Conservation (phyloP, 2,113 vertebrate genomes). For the Cheirogaleus medius region DNA sequence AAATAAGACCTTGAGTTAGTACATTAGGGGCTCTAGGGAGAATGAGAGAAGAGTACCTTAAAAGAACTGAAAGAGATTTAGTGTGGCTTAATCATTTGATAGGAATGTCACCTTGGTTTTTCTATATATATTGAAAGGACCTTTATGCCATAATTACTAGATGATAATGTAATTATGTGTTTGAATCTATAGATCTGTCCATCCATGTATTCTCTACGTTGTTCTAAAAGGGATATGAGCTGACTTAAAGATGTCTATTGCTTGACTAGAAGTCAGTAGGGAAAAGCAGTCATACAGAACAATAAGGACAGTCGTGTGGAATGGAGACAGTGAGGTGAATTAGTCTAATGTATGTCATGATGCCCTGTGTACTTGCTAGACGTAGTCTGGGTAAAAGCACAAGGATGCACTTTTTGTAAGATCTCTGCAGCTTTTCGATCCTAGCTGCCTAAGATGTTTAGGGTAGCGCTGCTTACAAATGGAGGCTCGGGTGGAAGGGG, state of each 20-base stretch:
- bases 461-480: neutral
- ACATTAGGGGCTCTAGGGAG: neutral
- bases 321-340: neutral
- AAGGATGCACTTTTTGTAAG: neutral
- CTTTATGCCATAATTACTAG: neutral
- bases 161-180: neutral
- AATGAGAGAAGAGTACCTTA: neutral
- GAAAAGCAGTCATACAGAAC: neutral
- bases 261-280: neutral
- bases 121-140: neutral
- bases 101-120: conserved; percentile 15
- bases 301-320: neutral
- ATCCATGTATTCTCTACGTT: neutral
- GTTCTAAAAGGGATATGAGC: neutral
- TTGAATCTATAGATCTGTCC: neutral
- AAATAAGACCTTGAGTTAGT: conserved; percentile 30
- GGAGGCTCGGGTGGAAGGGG: neutral
- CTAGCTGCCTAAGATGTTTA: neutral
- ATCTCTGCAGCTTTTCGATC: neutral
- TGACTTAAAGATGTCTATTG: neutral
- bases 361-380: neutral
- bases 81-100: neutral
- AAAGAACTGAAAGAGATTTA: conserved; percentile 31
- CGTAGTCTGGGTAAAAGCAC: neutral
- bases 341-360: neutral